These are phyloP conservation scores for Anhinga rufa DNA, from an alignment of 2,113 vertebrate genomes.

Conservation along the genomic window DNA sequence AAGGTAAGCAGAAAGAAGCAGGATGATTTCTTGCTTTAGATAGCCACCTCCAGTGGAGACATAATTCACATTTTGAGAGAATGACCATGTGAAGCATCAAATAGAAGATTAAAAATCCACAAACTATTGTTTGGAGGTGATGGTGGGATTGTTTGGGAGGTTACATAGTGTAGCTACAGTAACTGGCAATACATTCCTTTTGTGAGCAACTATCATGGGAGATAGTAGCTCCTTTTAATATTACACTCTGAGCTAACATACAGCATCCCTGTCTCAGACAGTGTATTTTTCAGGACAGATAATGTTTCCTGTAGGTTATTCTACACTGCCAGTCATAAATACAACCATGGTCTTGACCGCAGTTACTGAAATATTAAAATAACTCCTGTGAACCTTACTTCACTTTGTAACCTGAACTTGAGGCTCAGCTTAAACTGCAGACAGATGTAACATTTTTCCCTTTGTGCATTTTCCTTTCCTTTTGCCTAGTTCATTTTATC, in stretches of 20 bases:
- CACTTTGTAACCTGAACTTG: not conserved
- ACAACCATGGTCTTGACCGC: not conserved
- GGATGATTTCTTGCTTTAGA: not conserved
- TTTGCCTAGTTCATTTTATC: not conserved
- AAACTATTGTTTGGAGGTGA: not conserved
- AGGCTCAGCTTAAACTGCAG: not conserved
- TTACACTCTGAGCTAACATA: not conserved
- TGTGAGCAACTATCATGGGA: not conserved
- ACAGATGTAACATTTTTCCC: not conserved
- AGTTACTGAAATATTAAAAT: not conserved
- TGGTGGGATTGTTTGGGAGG: not conserved
- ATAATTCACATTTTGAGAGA: not conserved
- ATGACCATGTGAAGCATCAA: not conserved
- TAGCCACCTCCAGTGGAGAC: not conserved
- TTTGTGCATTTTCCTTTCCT: not conserved
- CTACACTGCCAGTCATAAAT: not conserved
- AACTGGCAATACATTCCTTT: not conserved
- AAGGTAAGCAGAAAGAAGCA: not conserved
- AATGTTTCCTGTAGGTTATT: not conserved
- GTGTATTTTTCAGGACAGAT: not conserved
- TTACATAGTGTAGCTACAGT: not conserved
- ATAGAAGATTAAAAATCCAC: not conserved
- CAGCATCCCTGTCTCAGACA: not conserved
- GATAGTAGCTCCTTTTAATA: not conserved
- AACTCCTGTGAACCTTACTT: not conserved